These are phyloP conservation scores for Fistularia commersonii DNA, from an alignment of 2,797 vertebrate species.

Conservation along the genomic window DNA sequence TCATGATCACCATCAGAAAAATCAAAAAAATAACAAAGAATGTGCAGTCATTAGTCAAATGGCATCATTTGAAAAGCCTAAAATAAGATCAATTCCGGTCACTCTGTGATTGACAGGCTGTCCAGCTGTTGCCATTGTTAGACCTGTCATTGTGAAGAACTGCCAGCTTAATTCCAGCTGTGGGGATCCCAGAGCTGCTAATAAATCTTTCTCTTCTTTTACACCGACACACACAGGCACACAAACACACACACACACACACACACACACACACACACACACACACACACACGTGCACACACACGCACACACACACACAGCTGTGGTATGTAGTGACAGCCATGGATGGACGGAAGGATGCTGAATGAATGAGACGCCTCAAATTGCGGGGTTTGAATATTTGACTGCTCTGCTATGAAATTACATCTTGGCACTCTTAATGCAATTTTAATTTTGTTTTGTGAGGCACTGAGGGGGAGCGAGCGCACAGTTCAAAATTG, in stretches of 20 bases:
- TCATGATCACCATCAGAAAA: not conserved
- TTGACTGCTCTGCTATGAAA: slow-evolving; percentile 83
- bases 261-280: slow-evolving; percentile 39
- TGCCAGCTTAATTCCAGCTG: slow-evolving; percentile 65
- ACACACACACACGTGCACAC: slow-evolving; percentile 23
- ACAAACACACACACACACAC: no score
- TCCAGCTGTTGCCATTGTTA: slow-evolving; percentile 75
- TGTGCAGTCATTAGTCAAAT: slow-evolving; percentile 1
- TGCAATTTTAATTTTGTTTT: slow-evolving; percentile 84
- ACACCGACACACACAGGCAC: slow-evolving; percentile 35
- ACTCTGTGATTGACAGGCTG: slow-evolving; percentile 51
- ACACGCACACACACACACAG: slow-evolving; percentile 60
- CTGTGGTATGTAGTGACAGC: slow-evolving; percentile 71
- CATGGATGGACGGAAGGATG: slow-evolving; percentile 81
- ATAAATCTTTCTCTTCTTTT: slow-evolving; percentile 55
- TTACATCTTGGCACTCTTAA: slow-evolving; percentile 78
- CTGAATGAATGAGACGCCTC: slow-evolving; percentile 77
- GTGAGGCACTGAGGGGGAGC: slow-evolving; percentile 68
- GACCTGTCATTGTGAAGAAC: slow-evolving; percentile 49
- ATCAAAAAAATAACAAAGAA: not conserved
- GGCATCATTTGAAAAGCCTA: slow-evolving; percentile 4
- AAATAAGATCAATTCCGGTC: slow-evolving; percentile 34
- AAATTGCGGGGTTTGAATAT: slow-evolving; percentile 81
- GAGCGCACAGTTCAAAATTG: slow-evolving; percentile 69
- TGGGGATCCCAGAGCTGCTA: slow-evolving; percentile 60